A percentile compares a stretch with the other conserved stretches of the same genome.
Evolutionary conservation across 2,113 vertebrate genomes (phyloP).

Genomic region (Callionymus lyra): DNA sequence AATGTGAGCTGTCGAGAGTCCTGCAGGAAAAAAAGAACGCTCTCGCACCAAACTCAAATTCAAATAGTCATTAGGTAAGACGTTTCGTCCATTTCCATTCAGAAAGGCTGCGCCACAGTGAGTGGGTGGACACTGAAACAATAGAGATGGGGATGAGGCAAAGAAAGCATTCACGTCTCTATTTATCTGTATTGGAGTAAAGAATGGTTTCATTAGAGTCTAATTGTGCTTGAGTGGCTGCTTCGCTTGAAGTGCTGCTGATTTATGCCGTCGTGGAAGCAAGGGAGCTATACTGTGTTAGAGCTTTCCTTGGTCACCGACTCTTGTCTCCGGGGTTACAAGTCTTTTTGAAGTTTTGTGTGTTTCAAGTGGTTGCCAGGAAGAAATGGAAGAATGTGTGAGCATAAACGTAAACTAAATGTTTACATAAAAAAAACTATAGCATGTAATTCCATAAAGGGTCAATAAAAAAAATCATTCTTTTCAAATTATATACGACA

Average conservation of each 20-base stretch:
- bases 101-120: slow-evolving; percentile 24
- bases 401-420: no score
- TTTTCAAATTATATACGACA: no score
- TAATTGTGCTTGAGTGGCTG: slow-evolving; percentile 35
- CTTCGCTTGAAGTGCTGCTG: slow-evolving; percentile 20
- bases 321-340: no score
- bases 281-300: slow-evolving; percentile 8
- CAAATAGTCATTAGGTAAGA: slow-evolving; percentile 51
- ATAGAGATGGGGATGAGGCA: slow-evolving; percentile 23
- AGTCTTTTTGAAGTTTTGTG: no score
- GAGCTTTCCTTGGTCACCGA: no score
- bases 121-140: slow-evolving; percentile 28
- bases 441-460: no score
- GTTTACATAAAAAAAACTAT: no score
- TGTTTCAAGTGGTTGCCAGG: no score
- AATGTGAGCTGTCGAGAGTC: slow-evolving; percentile 28
- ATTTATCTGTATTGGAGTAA: slow-evolving; percentile 33
- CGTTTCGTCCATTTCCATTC: slow-evolving; percentile 35
- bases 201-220: slow-evolving; percentile 41
- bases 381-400: no score
- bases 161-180: slow-evolving; percentile 20
- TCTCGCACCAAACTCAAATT: slow-evolving; percentile 28
- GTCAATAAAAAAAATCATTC: no score
- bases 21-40: slow-evolving; percentile 15
- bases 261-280: slow-evolving; percentile 23